Conservation (phyloP, 2,113 vertebrate species). For the Corythornis madagascariensis region DNA sequence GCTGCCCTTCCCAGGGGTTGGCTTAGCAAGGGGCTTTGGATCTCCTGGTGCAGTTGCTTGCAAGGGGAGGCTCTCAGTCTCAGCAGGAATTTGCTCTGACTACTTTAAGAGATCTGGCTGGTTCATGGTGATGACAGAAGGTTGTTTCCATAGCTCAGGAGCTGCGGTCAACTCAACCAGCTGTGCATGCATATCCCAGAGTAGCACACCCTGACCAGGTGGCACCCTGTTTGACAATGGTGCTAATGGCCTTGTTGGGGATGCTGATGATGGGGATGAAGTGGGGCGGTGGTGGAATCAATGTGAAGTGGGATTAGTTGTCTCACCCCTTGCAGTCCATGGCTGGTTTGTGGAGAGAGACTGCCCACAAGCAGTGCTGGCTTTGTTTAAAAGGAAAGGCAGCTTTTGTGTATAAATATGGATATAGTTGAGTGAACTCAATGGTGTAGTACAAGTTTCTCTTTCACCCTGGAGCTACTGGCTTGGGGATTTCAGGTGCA, state of each 20-base stretch:
- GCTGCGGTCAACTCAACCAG: not conserved
- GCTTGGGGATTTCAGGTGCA: not conserved
- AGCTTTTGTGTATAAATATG: not conserved
- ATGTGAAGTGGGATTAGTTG: not conserved
- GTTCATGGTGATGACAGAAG: not conserved
- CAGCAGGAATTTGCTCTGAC: not conserved
- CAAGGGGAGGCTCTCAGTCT: not conserved
- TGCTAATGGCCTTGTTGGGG: not conserved
- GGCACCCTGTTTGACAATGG: rapidly evolving
- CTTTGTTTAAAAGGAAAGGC: not conserved
- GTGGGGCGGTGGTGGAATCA: not conserved
- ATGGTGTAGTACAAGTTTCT: not conserved
- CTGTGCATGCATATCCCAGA: not conserved
- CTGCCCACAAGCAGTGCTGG: not conserved
- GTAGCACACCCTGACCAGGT: not conserved
- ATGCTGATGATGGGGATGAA: not conserved
- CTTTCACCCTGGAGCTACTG: not conserved
- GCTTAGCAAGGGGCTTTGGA: not conserved
- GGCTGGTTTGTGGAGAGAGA: not conserved
- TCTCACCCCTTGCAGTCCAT: rapidly evolving
- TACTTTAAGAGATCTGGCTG: not conserved
- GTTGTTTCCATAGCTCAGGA: not conserved
- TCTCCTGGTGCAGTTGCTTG: not conserved
- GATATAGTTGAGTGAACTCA: not conserved
- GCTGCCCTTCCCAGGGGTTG: not conserved